These are phyloP conservation scores for Drosophila obscura DNA, from an alignment of 1,140 invertebrate species.

Conservation along the genomic window DNA sequence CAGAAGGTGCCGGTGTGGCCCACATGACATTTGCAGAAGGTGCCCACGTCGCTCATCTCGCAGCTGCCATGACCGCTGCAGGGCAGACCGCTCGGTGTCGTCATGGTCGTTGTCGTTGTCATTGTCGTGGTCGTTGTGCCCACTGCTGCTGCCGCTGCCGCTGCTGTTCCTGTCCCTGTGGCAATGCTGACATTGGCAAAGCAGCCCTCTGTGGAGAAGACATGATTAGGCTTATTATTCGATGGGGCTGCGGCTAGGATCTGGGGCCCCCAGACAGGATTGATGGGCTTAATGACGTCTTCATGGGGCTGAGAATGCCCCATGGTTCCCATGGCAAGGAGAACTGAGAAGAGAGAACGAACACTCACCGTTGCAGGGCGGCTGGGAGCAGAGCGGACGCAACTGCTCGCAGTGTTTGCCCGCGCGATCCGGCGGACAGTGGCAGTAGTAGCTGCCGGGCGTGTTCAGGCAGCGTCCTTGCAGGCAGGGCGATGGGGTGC, in stretches of 20 bases:
- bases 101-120: slow-evolving; percentile 39
- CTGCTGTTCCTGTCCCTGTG: slow-evolving; percentile 15
- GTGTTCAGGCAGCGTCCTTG: slow-evolving; percentile 94
- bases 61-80: slow-evolving; percentile 93
- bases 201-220: slow-evolving; percentile 72
- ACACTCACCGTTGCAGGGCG: slow-evolving; percentile 85
- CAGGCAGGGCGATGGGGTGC: slow-evolving; percentile 91
- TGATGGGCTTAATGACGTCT: slow-evolving; percentile 38
- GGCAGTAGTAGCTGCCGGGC: slow-evolving; percentile 94
- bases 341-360: too few species aligned
- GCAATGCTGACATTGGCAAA: slow-evolving; percentile 74
- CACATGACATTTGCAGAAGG: slow-evolving; percentile 89
- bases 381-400: slow-evolving; percentile 86
- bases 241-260: slow-evolving; percentile 2
- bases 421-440: slow-evolving; percentile 93
- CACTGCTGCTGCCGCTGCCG: slow-evolving; percentile 23
- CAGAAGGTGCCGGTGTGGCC: slow-evolving; percentile 91
- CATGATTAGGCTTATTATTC: slow-evolving; percentile 60
- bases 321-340: slow-evolving; percentile 31
- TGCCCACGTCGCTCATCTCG: slow-evolving; percentile 86
- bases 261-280: slow-evolving; percentile 12
- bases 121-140: neutral
- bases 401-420: slow-evolving; percentile 95
- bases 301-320: slow-evolving; percentile 6
- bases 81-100: slow-evolving; percentile 83